phyloP scores from a whole-genome alignment of 2,113 vertebrate genomes.

The Forbesichthys agassizii region DNA sequence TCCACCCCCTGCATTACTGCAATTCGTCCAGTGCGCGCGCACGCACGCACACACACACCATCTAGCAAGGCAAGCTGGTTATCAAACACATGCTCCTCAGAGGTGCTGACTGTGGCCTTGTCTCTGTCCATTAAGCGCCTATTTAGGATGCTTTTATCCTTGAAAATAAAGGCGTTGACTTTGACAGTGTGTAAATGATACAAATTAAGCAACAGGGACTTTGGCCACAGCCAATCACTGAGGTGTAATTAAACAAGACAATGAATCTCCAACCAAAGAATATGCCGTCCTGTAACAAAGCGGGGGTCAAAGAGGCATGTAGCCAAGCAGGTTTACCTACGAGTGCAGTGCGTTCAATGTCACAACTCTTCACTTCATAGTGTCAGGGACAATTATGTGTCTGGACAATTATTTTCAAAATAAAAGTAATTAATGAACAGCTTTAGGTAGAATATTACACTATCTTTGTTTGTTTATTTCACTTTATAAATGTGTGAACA shows the following conservation, averaged over 20 bases:
- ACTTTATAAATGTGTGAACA: not conserved
- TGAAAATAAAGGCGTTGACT: conserved; percentile 49
- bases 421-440: not conserved
- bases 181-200: conserved; percentile 37
- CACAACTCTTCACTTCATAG: conserved; percentile 13
- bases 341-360: conserved; percentile 10
- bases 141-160: conserved; percentile 39
- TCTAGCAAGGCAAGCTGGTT: not conserved
- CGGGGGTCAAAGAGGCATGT: conserved; percentile 40
- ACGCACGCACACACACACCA: conserved; percentile 37
- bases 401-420: conserved; percentile 4
- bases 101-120: conserved; percentile 49
- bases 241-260: conserved; percentile 68
- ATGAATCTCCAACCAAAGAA: conserved; percentile 44
- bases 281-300: conserved; percentile 21
- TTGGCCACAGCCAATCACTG: conserved; percentile 47
- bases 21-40: conserved; percentile 11
- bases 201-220: conserved; percentile 46
- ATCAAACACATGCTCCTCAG: conserved; percentile 1
- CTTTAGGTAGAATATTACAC: no score
- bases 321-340: conserved; percentile 22
- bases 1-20: conserved; percentile 8
- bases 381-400: no score
- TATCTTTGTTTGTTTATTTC: not conserved
- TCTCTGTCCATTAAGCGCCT: conserved; percentile 48